These are phyloP conservation scores for Elmis aenea DNA, from an alignment of 2,888 invertebrate genomes.

Conservation along the genomic window DNA sequence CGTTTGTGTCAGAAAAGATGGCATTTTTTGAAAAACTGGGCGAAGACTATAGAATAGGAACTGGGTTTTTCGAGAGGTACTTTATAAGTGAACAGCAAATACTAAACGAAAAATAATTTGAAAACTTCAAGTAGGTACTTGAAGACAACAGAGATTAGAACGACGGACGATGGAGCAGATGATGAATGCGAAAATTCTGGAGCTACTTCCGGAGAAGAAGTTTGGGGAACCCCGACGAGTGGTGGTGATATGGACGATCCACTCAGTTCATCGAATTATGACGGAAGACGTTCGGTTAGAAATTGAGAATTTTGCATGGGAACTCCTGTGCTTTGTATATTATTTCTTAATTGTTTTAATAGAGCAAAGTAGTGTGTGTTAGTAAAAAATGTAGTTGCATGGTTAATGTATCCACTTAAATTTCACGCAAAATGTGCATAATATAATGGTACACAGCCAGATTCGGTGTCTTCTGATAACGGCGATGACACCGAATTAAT, in stretches of 20 bases:
- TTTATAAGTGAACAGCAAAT: neutral
- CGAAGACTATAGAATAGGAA: slow-evolving; percentile 45
- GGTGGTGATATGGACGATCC: slow-evolving; percentile 75
- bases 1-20: slow-evolving; percentile 79
- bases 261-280: slow-evolving; percentile 57
- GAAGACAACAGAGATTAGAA: slow-evolving; percentile 48
- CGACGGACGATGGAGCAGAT: slow-evolving; percentile 53
- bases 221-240: slow-evolving; percentile 86
- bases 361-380: neutral
- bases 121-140: too few relatives aligned
- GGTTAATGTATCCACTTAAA: neutral
- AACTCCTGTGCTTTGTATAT: neutral
- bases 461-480: slow-evolving; percentile 56
- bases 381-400: neutral
- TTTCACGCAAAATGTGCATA: slow-evolving; percentile 28
- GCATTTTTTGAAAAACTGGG: slow-evolving; percentile 62
- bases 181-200: slow-evolving; percentile 70
- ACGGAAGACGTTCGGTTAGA: slow-evolving; percentile 52
- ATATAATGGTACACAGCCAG: too few relatives aligned
- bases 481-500: slow-evolving; percentile 75
- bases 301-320: slow-evolving; percentile 40
- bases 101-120: too few relatives aligned
- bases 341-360: neutral
- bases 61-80: slow-evolving; percentile 47
- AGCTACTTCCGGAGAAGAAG: slow-evolving; percentile 78